A percentile compares a stretch with the other conserved stretches of the same genome.
These are phyloP conservation scores for Galagoides demidoff DNA, from an alignment of 2,797 vertebrate species.

Conservation along the genomic window DNA sequence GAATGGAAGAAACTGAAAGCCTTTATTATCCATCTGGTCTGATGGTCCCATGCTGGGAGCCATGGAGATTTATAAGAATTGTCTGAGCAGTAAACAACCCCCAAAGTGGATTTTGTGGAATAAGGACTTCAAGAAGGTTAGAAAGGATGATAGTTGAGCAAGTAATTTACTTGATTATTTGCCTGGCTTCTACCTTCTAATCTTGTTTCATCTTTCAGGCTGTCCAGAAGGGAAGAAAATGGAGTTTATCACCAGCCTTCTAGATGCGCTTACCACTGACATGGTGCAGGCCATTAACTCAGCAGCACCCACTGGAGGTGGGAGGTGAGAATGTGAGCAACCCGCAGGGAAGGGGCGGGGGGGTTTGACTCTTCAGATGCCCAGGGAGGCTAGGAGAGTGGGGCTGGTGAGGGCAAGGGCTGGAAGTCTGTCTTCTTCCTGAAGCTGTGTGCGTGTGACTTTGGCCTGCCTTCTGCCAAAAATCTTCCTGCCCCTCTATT, in stretches of 20 bases:
- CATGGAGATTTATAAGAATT: neutral
- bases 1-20: neutral
- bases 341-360: neutral
- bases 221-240: conserved; percentile 98
- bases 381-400: neutral
- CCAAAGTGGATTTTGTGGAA: neutral
- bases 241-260: conserved; percentile 98
- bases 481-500: neutral
- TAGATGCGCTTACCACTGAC: conserved; percentile 98
- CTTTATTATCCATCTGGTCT: neutral
- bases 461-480: neutral
- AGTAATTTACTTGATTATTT: neutral
- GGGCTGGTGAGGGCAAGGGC: neutral
- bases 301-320: conserved; percentile 95
- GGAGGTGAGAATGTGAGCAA: conserved; percentile 92
- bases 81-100: neutral
- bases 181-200: neutral
- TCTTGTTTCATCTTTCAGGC: conserved; percentile 88
- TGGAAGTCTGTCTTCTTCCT: neutral
- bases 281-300: conserved; percentile 99
- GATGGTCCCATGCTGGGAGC: neutral
- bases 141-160: neutral
- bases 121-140: neutral
- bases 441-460: neutral
- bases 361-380: neutral